A percentile compares a stretch with the other conserved stretches of the same genome.
Evolutionary conservation across 2,113 vertebrate genomes (phyloP).

Genomic region (Opisthocomus hoazin): DNA sequence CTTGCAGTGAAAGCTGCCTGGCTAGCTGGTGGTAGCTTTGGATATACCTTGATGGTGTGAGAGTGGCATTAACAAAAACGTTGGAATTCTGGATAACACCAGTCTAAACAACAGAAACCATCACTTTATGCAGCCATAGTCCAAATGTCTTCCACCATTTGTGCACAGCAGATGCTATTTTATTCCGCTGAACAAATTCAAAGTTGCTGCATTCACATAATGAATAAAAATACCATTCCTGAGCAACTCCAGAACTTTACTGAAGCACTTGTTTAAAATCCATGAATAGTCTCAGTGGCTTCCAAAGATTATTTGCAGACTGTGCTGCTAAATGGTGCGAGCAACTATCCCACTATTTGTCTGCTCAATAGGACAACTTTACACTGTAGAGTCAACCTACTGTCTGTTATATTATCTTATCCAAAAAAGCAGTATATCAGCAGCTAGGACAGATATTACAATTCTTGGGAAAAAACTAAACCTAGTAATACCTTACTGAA

Average conservation of each 20-base stretch:
- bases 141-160: neutral
- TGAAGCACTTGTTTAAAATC: conserved; percentile 4
- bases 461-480: neutral
- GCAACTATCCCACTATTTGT: neutral
- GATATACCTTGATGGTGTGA: neutral
- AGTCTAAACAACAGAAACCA: neutral
- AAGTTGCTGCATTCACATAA: neutral
- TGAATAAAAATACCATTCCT: neutral
- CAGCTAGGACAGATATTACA: neutral
- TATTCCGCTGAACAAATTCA: neutral
- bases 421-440: neutral
- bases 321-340: neutral
- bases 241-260: neutral
- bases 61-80: neutral
- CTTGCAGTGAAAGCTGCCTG: neutral
- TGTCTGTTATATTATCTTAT: neutral
- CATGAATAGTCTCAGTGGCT: neutral
- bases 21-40: neutral
- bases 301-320: neutral
- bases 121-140: neutral
- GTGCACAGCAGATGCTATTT: neutral
- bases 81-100: neutral
- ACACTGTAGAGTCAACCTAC: neutral
- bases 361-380: neutral
- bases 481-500: neutral